These are phyloP conservation scores for Origma solitaria DNA, from an alignment of 2,113 vertebrate species.

Conservation along the genomic window DNA sequence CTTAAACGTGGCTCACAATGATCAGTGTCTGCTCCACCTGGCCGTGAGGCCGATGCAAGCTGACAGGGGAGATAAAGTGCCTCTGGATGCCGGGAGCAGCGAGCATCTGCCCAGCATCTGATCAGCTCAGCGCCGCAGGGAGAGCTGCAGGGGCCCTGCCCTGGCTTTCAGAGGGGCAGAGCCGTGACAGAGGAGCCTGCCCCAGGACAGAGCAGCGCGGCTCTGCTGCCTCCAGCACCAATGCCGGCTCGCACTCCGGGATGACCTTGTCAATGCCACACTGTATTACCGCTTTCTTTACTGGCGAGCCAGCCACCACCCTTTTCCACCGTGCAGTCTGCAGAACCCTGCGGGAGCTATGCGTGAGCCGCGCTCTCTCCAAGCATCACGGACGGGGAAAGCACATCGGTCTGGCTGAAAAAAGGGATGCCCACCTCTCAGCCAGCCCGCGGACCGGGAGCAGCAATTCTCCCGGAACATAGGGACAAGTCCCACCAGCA, in stretches of 20 bases:
- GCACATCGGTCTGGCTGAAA: accelerated
- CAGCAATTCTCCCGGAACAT: background rate
- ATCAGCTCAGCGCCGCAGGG: background rate
- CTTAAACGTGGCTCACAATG: background rate
- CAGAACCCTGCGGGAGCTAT: background rate
- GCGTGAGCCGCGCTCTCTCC: accelerated
- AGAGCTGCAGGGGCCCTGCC: background rate
- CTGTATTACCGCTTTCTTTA: accelerated
- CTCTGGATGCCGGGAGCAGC: background rate
- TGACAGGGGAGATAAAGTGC: background rate
- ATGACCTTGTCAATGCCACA: accelerated
- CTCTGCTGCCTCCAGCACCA: background rate
- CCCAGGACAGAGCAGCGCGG: background rate
- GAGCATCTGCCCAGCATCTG: background rate
- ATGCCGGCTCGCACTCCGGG: accelerated
- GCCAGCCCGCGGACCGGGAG: too few species aligned
- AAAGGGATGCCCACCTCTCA: background rate
- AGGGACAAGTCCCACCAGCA: background rate
- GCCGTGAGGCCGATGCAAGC: accelerated
- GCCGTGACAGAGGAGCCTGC: background rate
- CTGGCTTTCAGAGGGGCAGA: background rate
- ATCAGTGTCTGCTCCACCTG: background rate
- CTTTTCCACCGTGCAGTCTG: background rate
- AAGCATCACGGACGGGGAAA: background rate
- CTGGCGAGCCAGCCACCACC: background rate